Evolutionary conservation across 2,888 invertebrate species (phyloP).

Genomic region (Venusia cambrica): DNA sequence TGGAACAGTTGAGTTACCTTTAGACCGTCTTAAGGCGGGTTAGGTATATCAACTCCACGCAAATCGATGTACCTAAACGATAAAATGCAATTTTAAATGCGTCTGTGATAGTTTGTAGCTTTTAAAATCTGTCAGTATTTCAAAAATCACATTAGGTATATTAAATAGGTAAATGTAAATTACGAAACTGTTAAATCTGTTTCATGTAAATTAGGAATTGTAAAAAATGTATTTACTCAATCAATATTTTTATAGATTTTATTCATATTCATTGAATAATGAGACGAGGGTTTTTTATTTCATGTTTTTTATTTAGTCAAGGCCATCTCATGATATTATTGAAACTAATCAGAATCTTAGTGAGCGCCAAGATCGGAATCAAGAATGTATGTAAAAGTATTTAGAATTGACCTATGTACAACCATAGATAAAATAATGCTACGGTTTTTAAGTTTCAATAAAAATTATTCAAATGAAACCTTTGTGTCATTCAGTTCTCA

Average conservation of each 20-base stretch:
- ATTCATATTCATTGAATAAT: conserved; percentile 20
- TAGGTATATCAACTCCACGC: too few species aligned
- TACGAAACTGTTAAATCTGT: conserved; percentile 31
- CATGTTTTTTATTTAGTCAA: conserved; percentile 21
- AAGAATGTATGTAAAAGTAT: too few species aligned
- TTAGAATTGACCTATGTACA: conserved; percentile 28
- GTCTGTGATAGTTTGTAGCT: conserved; percentile 74
- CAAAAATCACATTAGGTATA: conserved; percentile 50
- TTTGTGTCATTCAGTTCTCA: too few species aligned
- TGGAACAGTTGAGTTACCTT: too few species aligned
- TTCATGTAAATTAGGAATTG: conserved; percentile 40
- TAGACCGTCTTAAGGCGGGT: too few species aligned
- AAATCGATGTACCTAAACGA: not conserved
- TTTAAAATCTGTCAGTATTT: conserved; percentile 70
- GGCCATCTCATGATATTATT: conserved; percentile 33
- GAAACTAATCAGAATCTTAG: conserved; percentile 39
- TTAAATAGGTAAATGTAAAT: conserved; percentile 21
- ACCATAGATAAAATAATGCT: conserved; percentile 46
- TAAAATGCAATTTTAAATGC: conserved; percentile 33
- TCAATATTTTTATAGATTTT: conserved; percentile 45
- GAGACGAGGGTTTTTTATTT: conserved; percentile 16
- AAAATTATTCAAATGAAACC: conserved; percentile 40
- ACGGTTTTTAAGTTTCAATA: conserved; percentile 47
- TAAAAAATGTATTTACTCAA: conserved; percentile 39
- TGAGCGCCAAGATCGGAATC: too few species aligned